Percentiles rank a stretch among this genome's conserved stretches.
phyloP scores from a whole-genome alignment of 2,113 vertebrate species.

The Illadopsis cleaveri region DNA sequence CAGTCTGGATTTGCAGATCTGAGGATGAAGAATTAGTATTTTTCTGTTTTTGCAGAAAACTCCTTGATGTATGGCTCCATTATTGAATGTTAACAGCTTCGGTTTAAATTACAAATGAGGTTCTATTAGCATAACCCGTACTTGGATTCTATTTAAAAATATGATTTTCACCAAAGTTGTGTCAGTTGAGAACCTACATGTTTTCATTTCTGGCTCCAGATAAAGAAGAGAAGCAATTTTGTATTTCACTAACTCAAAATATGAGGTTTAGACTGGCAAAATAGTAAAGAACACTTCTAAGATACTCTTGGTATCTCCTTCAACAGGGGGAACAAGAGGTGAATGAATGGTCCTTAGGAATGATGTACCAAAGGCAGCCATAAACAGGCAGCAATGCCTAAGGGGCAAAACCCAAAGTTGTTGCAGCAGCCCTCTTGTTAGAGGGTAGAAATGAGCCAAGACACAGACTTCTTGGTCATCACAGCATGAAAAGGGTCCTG shows the following conservation, averaged over 20 bases:
- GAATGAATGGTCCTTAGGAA: not conserved
- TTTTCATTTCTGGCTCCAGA: constrained; percentile 39
- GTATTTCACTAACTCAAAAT: not conserved
- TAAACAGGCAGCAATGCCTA: not conserved
- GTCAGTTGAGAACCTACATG: constrained; percentile 24
- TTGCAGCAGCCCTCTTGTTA: not conserved
- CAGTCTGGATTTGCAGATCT: constrained; percentile 70
- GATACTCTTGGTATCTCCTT: not conserved
- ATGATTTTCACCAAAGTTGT: constrained; percentile 38
- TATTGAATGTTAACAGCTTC: constrained; percentile 59
- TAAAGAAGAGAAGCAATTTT: not conserved
- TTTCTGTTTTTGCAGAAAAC: constrained; percentile 69
- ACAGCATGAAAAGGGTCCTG: not conserved
- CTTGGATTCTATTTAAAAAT: constrained; percentile 59
- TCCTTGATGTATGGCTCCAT: constrained; percentile 61
- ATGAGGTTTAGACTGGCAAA: not conserved
- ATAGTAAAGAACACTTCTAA: not conserved
- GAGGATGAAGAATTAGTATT: constrained; percentile 68
- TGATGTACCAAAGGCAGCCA: not conserved
- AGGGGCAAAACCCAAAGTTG: not conserved
- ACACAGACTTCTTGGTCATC: not conserved
- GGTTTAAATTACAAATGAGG: constrained; percentile 65
- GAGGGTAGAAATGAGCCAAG: not conserved
- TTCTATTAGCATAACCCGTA: constrained; percentile 55
- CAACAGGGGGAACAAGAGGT: not conserved